These are phyloP conservation scores for Phalangium opilio DNA, from an alignment of 2,888 invertebrate species.

Conservation along the genomic window DNA sequence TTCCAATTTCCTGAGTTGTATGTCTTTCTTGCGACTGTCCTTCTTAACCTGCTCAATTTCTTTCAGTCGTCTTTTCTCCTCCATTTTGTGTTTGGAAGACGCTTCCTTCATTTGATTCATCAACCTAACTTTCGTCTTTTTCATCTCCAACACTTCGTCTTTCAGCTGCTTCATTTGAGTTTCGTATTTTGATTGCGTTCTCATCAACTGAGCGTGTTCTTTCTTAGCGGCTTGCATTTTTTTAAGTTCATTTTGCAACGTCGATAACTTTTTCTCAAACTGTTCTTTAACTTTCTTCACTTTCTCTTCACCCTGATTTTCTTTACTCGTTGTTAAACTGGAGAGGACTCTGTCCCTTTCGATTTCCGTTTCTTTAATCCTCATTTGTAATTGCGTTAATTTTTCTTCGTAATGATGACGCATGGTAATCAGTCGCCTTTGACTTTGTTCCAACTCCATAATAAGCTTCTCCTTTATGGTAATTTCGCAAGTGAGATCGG, in stretches of 20 bases:
- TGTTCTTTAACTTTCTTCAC: conserved; percentile 68
- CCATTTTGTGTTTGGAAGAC: conserved; percentile 54
- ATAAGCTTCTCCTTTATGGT: conserved; percentile 87
- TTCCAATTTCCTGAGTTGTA: conserved; percentile 69
- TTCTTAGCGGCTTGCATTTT: conserved; percentile 70
- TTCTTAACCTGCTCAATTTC: conserved; percentile 84
- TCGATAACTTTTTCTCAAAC: conserved; percentile 66
- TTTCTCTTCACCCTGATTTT: conserved; percentile 30
- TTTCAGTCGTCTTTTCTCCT: conserved; percentile 56
- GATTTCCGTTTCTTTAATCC: conserved; percentile 72
- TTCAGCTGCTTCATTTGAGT: conserved; percentile 53
- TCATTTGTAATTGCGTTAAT: conserved; percentile 59
- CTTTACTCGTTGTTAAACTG: conserved; percentile 24
- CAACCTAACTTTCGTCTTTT: conserved; percentile 64
- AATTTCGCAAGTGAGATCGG: conserved; percentile 79
- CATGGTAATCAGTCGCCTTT: conserved; percentile 67
- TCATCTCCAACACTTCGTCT: conserved; percentile 62
- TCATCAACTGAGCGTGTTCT: conserved; percentile 68
- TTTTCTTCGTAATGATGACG: conserved; percentile 85
- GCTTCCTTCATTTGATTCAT: conserved; percentile 90
- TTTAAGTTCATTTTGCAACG: conserved; percentile 71
- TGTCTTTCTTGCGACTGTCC: conserved; percentile 73
- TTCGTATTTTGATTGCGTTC: conserved; percentile 61
- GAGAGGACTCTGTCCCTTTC: conserved; percentile 73
- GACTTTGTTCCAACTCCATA: conserved; percentile 78